Base-by-base conservation (phyloP, 2,113 vertebrate genomes). In the Formicarius rufipectus region DNA sequence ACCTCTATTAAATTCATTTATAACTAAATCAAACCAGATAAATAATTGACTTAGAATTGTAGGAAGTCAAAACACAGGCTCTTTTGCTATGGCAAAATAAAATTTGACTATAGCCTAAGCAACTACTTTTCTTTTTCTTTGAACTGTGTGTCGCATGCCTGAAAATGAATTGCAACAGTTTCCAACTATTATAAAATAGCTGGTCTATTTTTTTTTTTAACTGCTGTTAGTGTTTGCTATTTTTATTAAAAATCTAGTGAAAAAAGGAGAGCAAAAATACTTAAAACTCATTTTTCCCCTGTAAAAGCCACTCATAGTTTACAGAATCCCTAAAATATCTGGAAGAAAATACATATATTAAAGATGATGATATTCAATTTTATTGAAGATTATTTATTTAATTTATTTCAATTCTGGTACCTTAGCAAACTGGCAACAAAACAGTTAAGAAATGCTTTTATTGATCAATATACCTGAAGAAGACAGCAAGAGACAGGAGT, bases 1-100 rank as follows among this genome's bases (percentile, higher is more conserved):
- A 18, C 19, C 14, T 53, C 13, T 40, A 5, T 28, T 60, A 71
- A 84, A 45, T 2, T 14, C 0, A 0, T 37, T 82, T 79, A 23
- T 66, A 67, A 37, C 17, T 63, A 58, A 89, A 64, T 33, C 20
- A 91, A 77, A 13, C 1, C 24, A 39, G 9, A 19, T 10, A 28
- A 69, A 35, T 12, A 14, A 21, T 59, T 75, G 13, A 49, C 25
- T 52, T 49, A 22, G 9, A 68, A 25, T 30, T 44, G 3, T 69
- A n/a, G 10, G 94, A 71, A 28, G 21, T 10, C 42, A 53, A 92
- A 84, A 55, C 25, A 27, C 4, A 71, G 7, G 6, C 11, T 74
- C 71, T n/a, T 83, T 84, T 68, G 9, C 7, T 62, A 23, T n/a
- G 4, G 14, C 77, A 21, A 66, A 92, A 77, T 27, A 76, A 71